Evolutionary conservation across 2,888 invertebrate genomes (phyloP), one percentile per base, ranked within the genome.

Genomic region (Synergus gifuensis): DNA sequence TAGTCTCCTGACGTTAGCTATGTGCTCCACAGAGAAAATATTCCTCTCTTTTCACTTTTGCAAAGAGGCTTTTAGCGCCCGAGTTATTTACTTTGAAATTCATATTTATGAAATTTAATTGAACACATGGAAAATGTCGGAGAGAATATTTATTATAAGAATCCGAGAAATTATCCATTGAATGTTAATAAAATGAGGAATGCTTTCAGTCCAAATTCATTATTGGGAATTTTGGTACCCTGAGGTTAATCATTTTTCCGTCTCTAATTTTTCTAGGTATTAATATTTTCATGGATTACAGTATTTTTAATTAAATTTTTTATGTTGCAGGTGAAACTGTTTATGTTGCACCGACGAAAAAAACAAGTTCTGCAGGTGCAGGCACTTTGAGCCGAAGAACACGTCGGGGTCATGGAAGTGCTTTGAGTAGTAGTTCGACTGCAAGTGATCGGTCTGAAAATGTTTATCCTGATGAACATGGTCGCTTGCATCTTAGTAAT

Each of bases 361-460:
- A 90, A 84, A 90, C 89, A 84, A 93, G 85, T 93, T 94, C 86
- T 93, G 93, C 86, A 54, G 87, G 84, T 28, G 90, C 89, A 36
- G 88, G 93, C 92, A 82, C 94, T 92, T 78, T 94, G 92, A 84
- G 93, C 93, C 85, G 94, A 93, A 78, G 94, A 93, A 87, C 92
- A 93, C 84, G 94, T 92, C 79, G 94, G 93, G 88, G 94, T 94
- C 64, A 94, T 93, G 78, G 93, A 93, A 81, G 93, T 93, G 82
- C 94, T 93, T 77, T 94, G 93, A 86, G 94, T 85, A 87, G 89
- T 80, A 88, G 91, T 93, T 83, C 94, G 92, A 83, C 94, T 92
- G 86, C 94, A 49, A 89, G 90, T 81, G 90, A 90, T 82, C 87
- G 89, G 79, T 90, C 90, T 9, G 90, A 90, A 82, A 88, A 85